These are phyloP conservation scores for Pangasianodon hypophthalmus DNA, from an alignment of 2,113 vertebrate genomes.

Conservation along the genomic window DNA sequence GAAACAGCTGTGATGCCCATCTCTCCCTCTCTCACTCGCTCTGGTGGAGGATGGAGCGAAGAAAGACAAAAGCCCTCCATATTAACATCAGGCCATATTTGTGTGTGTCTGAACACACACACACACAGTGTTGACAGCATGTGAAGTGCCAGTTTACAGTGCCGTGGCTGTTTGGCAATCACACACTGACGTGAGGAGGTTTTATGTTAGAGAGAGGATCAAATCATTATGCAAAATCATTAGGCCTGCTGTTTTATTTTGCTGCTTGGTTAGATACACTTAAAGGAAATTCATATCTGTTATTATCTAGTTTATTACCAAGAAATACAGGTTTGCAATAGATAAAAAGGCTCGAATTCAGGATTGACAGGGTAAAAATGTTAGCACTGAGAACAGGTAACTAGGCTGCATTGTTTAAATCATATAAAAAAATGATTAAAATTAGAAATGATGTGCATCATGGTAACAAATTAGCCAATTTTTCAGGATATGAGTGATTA, in stretches of 20 bases:
- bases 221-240: constrained; percentile 16
- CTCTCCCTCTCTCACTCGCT: constrained; percentile 30
- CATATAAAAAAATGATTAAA: neutral
- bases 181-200: constrained; percentile 4
- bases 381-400: neutral
- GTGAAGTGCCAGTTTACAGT: constrained; percentile 35
- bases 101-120: constrained; percentile 5
- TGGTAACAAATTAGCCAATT: neutral
- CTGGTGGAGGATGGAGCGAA: constrained; percentile 57
- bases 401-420: neutral
- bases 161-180: constrained; percentile 25
- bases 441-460: neutral
- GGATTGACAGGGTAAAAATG: neutral
- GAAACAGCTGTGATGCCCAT: constrained; percentile 66
- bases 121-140: neutral
- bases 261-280: neutral
- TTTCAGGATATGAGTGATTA: neutral
- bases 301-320: neutral
- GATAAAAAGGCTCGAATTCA: neutral
- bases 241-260: neutral
- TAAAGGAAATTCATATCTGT: neutral
- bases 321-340: neutral
- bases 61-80: constrained; percentile 53
- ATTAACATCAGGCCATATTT: constrained; percentile 7
- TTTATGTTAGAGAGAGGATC: constrained; percentile 5